phyloP scores from a whole-genome alignment of 2,888 invertebrate genomes.

The Drosophila nr. fundita region DNA sequence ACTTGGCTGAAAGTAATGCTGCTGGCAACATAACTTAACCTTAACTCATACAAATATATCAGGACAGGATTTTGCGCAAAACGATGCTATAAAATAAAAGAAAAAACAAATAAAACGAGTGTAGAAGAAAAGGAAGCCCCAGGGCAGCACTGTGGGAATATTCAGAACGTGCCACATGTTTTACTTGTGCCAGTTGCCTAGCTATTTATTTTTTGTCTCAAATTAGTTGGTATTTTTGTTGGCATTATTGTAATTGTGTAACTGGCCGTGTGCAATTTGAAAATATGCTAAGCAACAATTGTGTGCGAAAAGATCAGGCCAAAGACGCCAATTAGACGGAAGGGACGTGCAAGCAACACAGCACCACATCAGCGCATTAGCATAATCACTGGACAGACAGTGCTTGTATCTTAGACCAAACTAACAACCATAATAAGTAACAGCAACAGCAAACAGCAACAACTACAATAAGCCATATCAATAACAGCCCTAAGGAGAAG shows the following conservation, averaged over 20 bases:
- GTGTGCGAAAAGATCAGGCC: conserved; percentile 28
- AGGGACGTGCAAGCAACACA: conserved; percentile 9
- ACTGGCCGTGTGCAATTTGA: conserved; percentile 29
- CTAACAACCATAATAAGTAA: conserved; percentile 28
- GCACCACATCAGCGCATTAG: conserved; percentile 22
- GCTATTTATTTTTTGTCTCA: conserved; percentile 23
- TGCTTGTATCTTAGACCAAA: conserved; percentile 16
- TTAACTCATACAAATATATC: conserved; percentile 70
- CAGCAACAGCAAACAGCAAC: conserved; percentile 9
- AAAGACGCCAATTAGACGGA: conserved; percentile 21
- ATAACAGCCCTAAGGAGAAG: conserved; percentile 22
- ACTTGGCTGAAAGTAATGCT: conserved; percentile 35
- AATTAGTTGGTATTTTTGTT: conserved; percentile 17
- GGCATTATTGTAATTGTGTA: conserved; percentile 17
- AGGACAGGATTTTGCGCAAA: conserved; percentile 65
- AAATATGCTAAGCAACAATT: conserved; percentile 56
- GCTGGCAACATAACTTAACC: conserved; percentile 58
- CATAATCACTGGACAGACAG: conserved; percentile 17
- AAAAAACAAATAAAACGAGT: conserved; percentile 19
- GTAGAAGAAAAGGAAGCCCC: neutral
- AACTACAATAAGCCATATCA: conserved; percentile 40
- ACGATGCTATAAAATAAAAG: conserved; percentile 58
- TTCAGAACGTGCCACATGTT: conserved; percentile 62
- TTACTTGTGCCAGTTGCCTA: conserved; percentile 18
- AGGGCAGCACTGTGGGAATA: conserved; percentile 58